These are phyloP conservation scores for Choristoneura fumiferana DNA, from an alignment of 1,140 invertebrate genomes.

Conservation along the genomic window DNA sequence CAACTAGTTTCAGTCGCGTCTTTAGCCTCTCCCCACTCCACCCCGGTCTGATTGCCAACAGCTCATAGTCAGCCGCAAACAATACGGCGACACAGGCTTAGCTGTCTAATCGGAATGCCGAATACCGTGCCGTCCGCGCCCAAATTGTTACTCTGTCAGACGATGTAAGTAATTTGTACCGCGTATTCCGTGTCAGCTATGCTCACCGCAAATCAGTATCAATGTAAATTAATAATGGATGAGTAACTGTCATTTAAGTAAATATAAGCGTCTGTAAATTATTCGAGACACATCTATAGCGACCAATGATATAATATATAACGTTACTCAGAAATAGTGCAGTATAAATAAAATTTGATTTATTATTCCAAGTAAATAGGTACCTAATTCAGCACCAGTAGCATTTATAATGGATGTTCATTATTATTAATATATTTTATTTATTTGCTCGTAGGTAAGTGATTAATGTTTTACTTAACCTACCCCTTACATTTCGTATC, in stretches of 20 bases:
- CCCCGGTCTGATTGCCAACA: slow-evolving; percentile 45
- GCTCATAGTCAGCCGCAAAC: slow-evolving; percentile 46
- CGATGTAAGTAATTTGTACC: slow-evolving; percentile 50
- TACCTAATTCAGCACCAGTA: too few relatives aligned
- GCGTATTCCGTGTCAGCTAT: slow-evolving; percentile 22
- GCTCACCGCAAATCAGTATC: slow-evolving; percentile 22
- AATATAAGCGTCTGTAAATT: too few relatives aligned
- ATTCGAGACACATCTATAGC: slow-evolving; percentile 21
- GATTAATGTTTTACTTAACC: too few relatives aligned
- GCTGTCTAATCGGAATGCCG: slow-evolving; percentile 52
- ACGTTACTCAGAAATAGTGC: too few relatives aligned
- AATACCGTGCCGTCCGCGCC: slow-evolving; percentile 40
- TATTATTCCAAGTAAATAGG: too few relatives aligned
- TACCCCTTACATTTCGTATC: neutral
- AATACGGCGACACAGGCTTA: slow-evolving; percentile 50
- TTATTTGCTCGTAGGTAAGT: neutral
- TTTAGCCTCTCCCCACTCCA: slow-evolving; percentile 24
- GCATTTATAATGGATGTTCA: too few relatives aligned
- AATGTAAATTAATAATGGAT: slow-evolving; percentile 20
- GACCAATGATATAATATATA: too few relatives aligned
- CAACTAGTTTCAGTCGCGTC: slow-evolving; percentile 36
- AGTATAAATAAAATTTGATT: too few relatives aligned
- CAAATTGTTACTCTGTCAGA: slow-evolving; percentile 44
- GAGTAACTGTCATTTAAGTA: slow-evolving; percentile 17
- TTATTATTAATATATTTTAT: too few relatives aligned